phyloP scores from a whole-genome alignment of 2,888 invertebrate species.

The Pherbina coryleti region DNA sequence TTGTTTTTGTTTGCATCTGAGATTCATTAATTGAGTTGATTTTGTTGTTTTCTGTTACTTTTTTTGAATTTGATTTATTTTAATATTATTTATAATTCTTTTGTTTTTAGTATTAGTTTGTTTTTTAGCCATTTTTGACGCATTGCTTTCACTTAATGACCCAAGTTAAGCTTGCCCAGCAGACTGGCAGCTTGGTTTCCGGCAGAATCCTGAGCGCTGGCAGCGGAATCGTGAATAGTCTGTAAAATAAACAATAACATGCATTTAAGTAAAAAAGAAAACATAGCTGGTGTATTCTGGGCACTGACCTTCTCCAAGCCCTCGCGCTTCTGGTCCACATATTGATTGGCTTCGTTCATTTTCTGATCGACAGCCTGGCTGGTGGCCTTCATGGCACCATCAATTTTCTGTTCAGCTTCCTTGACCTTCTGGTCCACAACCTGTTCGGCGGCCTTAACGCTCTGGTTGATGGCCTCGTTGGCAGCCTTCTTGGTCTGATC shows the following conservation, averaged over 20 bases:
- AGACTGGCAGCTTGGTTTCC: slow-evolving; percentile 64
- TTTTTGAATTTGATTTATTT: slow-evolving; percentile 28
- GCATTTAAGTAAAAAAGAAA: background rate
- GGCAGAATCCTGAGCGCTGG: slow-evolving; percentile 63
- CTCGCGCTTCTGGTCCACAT: slow-evolving; percentile 74
- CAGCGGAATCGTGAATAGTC: slow-evolving; percentile 63
- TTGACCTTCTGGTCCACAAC: slow-evolving; percentile 71
- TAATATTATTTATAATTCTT: slow-evolving; percentile 24
- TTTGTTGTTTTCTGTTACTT: slow-evolving; percentile 5
- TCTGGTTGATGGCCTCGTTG: slow-evolving; percentile 70
- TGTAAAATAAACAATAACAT: slow-evolving; percentile 44
- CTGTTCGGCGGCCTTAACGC: slow-evolving; percentile 70
- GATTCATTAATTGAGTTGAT: slow-evolving; percentile 14
- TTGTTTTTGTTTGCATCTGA: slow-evolving; percentile 27
- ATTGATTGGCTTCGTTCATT: slow-evolving; percentile 76
- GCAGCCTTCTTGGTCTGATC: slow-evolving; percentile 71
- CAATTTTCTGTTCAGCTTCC: slow-evolving; percentile 71
- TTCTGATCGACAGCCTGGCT: slow-evolving; percentile 74
- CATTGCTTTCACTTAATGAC: slow-evolving; percentile 50
- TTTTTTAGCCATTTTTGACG: background rate
- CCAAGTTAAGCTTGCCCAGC: slow-evolving; percentile 67
- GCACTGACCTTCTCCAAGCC: slow-evolving; percentile 61
- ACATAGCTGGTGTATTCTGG: background rate
- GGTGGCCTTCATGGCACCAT: slow-evolving; percentile 73
- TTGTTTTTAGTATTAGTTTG: slow-evolving; percentile 21